Conservation (phyloP, 2,797 vertebrate genomes). For the Scyliorhinus canicula region DNA sequence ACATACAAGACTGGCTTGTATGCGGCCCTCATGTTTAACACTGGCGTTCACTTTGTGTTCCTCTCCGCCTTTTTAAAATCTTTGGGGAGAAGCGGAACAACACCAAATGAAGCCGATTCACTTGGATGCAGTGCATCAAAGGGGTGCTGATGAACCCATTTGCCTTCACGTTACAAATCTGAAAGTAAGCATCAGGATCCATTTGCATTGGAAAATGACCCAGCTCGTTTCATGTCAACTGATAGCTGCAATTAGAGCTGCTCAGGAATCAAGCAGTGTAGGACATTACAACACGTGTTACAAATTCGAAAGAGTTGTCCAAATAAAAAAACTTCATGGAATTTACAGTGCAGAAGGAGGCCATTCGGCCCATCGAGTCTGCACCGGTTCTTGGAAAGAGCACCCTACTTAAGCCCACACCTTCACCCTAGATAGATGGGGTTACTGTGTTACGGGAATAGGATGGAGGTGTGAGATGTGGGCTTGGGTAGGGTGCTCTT, state of each 20-base stretch:
- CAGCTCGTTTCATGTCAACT: neutral
- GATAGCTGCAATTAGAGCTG: neutral
- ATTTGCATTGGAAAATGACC: neutral
- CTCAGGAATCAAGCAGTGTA: neutral
- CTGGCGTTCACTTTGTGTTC: no score
- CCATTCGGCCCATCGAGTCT: no score
- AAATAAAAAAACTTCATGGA: neutral
- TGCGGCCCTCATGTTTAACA: neutral
- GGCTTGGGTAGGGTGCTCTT: no score
- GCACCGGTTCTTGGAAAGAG: no score
- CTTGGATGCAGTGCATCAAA: neutral
- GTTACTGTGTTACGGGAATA: no score
- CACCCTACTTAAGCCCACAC: no score
- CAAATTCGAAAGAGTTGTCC: neutral
- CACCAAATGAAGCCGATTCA: neutral
- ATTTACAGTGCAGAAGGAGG: no score
- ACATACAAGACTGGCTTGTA: neutral
- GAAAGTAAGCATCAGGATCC: neutral
- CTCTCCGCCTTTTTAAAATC: neutral
- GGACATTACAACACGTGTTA: neutral
- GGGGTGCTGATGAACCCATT: neutral
- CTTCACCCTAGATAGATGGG: no score
- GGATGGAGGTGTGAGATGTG: no score
- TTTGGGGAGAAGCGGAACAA: neutral
- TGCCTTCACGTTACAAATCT: neutral